These are phyloP conservation scores for Cataglyphis cursor DNA, from an alignment of 2,888 invertebrate species.

Conservation along the genomic window DNA sequence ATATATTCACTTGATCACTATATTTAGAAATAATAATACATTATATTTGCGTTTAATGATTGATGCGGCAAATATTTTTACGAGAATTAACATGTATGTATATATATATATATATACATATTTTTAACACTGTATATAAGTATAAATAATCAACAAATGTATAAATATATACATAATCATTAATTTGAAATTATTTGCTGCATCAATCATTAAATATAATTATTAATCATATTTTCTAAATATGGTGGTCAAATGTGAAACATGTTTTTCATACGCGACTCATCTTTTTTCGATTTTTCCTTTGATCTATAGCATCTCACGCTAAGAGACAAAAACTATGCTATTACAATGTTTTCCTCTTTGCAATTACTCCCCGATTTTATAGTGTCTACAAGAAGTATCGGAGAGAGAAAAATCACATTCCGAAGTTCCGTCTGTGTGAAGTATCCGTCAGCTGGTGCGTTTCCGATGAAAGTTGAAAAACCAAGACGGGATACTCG, in stretches of 20 bases:
- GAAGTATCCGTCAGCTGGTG: slow-evolving; percentile 41
- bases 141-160: too few relatives aligned
- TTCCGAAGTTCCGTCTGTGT: slow-evolving; percentile 17
- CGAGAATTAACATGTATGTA: too few relatives aligned
- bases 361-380: slow-evolving; percentile 34
- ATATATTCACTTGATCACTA: not conserved
- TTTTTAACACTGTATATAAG: too few relatives aligned
- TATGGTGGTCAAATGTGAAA: slow-evolving; percentile 3
- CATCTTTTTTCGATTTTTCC: slow-evolving; percentile 4
- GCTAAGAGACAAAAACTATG: slow-evolving; percentile 21
- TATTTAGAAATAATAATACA: slow-evolving; percentile 1
- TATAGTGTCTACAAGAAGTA: slow-evolving; percentile 18
- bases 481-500: slow-evolving; percentile 34
- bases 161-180: not conserved
- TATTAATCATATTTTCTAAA: not conserved
- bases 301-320: not conserved
- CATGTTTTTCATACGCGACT: not conserved
- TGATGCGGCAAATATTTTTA: too few relatives aligned
- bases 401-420: slow-evolving; percentile 22
- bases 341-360: slow-evolving; percentile 36
- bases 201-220: not conserved
- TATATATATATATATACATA: too few relatives aligned
- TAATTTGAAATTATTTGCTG: not conserved
- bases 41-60: too few relatives aligned
- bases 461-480: slow-evolving; percentile 32